phyloP scores from a whole-genome alignment of 2,888 invertebrate species.

The Trachelus stipa region DNA sequence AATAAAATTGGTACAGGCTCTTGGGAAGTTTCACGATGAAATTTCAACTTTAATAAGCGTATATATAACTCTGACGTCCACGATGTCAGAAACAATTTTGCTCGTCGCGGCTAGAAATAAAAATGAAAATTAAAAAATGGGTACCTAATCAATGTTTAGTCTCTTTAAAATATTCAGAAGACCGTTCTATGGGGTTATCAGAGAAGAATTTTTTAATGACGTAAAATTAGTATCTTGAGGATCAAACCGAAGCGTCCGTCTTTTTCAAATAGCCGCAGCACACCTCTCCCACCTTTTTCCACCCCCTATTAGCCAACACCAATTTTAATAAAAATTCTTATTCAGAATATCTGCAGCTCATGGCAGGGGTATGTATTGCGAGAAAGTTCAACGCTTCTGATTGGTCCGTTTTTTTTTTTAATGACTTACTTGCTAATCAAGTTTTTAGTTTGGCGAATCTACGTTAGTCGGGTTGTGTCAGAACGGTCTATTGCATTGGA shows the following conservation, averaged over 20 bases:
- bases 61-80: neutral
- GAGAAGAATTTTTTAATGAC: neutral
- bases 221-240: neutral
- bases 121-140: neutral
- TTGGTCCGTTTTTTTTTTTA: neutral
- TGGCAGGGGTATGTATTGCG: neutral
- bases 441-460: neutral
- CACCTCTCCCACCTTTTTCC: neutral
- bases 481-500: neutral
- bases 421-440: neutral
- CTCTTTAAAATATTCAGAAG: neutral
- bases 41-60: neutral
- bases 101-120: neutral
- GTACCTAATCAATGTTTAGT: neutral
- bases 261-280: neutral
- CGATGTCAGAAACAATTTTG: neutral
- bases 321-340: neutral
- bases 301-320: too few relatives aligned
- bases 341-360: neutral
- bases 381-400: neutral
- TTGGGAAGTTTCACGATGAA: too few relatives aligned
- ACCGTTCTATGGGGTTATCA: neutral
- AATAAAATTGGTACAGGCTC: neutral
- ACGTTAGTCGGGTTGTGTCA: neutral
- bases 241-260: neutral